These are phyloP conservation scores for Psilanteris sp. DNA, from an alignment of 1,140 invertebrate genomes.

Conservation along the genomic window DNA sequence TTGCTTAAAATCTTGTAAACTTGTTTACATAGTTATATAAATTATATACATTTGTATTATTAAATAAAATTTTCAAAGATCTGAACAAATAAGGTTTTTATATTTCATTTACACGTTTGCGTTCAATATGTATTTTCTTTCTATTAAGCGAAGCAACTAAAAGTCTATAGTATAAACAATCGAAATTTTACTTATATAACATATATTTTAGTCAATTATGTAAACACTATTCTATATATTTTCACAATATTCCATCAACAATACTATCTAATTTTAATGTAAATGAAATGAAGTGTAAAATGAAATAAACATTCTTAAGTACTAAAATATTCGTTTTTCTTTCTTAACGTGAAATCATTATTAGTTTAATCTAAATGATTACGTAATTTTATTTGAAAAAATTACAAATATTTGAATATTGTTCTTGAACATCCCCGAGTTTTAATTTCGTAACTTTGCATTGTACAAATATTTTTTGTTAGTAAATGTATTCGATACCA, in stretches of 20 bases:
- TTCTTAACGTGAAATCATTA: slow-evolving; percentile 3
- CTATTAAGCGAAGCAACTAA: slow-evolving; percentile 72
- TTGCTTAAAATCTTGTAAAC: too few relatives aligned
- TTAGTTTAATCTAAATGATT: neutral
- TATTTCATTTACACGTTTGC: slow-evolving; percentile 38
- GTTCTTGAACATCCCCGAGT: neutral
- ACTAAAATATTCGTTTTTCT: slow-evolving; percentile 13
- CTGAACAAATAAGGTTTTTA: slow-evolving; percentile 66
- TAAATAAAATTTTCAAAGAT: slow-evolving; percentile 33
- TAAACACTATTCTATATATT: slow-evolving; percentile 77
- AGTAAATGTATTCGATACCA: slow-evolving; percentile 29
- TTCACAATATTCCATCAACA: slow-evolving; percentile 46
- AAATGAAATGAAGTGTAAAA: slow-evolving; percentile 24
- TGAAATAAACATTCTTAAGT: slow-evolving; percentile 1
- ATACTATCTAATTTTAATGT: slow-evolving; percentile 10
- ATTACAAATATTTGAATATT: slow-evolving; percentile 31
- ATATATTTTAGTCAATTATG: slow-evolving; percentile 77
- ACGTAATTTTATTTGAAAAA: slow-evolving; percentile 4
- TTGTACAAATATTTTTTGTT: slow-evolving; percentile 20
- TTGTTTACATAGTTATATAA: neutral
- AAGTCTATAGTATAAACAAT: slow-evolving; percentile 78
- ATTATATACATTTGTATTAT: neutral
- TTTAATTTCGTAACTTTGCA: slow-evolving; percentile 16
- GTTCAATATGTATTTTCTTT: slow-evolving; percentile 43
- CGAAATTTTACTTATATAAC: slow-evolving; percentile 74